Evolutionary conservation across 2,113 vertebrate species (phyloP), one percentile per base, ranked within the genome.

Genomic region (Nothoprocta perdicaria): DNA sequence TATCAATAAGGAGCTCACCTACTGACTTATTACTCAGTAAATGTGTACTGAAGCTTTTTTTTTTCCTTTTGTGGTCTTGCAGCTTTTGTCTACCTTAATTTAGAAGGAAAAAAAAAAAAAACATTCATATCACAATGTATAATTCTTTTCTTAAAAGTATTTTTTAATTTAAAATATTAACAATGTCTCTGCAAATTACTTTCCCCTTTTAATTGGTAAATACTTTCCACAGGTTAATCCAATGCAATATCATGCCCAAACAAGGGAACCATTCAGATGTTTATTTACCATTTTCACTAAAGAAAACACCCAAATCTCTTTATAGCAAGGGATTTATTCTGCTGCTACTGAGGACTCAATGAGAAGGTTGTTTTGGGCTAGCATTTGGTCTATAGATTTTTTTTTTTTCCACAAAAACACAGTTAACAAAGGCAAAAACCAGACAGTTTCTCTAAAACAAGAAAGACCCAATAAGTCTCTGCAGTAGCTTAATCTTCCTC

Each of bases 1-100:
- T 94, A 87, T 95, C 94, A 94, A 74, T 83, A 87, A 87, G 72
- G 85, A 91, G 27, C 26, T 94, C 41, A 62, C 41, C 65, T 85
- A 72, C 18, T 71, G 60, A 87, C 91, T 92, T 88, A 91, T 89
- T 94, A 89, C 87, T 85, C 85, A 78, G 68, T 55, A 83, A 91
- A 89, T 52, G 68, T 33, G 27, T 71, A 71, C 45, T 41, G 58
- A 94, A 91, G 23, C 5, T 33, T 87, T 94, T 55, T 84, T 85
- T 35, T 66, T 76, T 81, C 57, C 60, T 84, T 81, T 75, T 65
- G 3, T 31, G 33, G 63, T 45, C 12, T 87, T 89, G 46, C 8
- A 60, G 18, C 12, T 89, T 73, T 80, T 80, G 6, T 87, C 75
- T 91, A 68, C 89, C 29, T 79, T 72, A 69, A 71, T 71, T 74